phyloP scores from a whole-genome alignment of 2,113 vertebrate species.

The Micronisus gabar region DNA sequence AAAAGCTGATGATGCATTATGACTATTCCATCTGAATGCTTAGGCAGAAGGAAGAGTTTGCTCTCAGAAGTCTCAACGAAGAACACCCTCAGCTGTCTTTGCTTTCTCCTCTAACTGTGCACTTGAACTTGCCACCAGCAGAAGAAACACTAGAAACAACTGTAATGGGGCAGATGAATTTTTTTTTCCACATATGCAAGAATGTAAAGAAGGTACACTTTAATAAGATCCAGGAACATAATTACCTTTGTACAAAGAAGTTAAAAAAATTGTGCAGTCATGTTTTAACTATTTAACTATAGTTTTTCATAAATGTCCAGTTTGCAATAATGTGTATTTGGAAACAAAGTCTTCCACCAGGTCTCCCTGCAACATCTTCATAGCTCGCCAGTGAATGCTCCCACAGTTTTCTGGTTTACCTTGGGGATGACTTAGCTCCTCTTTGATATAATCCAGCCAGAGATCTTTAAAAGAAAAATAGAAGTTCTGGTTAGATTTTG shows the following conservation, averaged over 20 bases:
- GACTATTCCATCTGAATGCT: not conserved
- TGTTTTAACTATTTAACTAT: not conserved
- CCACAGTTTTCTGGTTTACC: conserved; percentile 88
- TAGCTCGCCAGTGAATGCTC: conserved; percentile 93
- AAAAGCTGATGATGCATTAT: not conserved
- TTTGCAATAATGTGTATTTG: conserved; percentile 87
- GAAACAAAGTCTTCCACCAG: conserved; percentile 84
- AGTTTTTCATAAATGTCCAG: conserved; percentile 76
- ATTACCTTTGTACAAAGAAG: not conserved
- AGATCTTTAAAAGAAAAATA: conserved; percentile 77
- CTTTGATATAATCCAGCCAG: conserved; percentile 92
- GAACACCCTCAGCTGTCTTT: not conserved
- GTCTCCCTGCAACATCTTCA: conserved; percentile 87
- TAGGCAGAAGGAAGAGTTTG: not conserved
- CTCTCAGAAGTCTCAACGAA: not conserved
- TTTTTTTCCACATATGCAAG: not conserved
- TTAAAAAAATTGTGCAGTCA: not conserved
- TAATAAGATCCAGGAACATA: not conserved
- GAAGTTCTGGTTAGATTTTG: not conserved
- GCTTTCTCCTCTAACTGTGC: not conserved
- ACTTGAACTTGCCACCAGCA: not conserved
- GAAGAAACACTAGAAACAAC: not conserved
- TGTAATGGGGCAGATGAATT: not conserved
- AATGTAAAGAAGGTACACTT: not conserved
- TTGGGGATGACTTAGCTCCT: conserved; percentile 80